phyloP scores from a whole-genome alignment of 2,113 vertebrate species.

The Anthoscopus minutus region DNA sequence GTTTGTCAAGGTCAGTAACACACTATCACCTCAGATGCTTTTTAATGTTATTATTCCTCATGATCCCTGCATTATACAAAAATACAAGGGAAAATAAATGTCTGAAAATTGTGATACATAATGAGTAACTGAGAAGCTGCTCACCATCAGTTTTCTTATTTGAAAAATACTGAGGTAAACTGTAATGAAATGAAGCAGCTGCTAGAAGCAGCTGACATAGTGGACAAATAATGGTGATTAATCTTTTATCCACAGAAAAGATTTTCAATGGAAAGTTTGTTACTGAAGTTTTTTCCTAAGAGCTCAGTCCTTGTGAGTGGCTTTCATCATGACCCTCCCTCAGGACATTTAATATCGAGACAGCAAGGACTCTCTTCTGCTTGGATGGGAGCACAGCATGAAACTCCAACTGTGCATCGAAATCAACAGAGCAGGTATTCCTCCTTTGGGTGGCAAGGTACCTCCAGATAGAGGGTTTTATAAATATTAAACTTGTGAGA shows the following conservation, averaged over 20 bases:
- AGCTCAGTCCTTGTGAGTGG: not conserved
- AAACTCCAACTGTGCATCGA: not conserved
- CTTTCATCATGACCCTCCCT: not conserved
- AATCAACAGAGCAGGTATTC: not conserved
- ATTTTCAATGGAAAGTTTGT: not conserved
- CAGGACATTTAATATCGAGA: not conserved
- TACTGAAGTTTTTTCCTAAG: not conserved
- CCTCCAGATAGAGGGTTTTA: not conserved
- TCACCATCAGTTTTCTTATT: not conserved
- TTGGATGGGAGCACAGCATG: not conserved
- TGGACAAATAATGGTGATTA: not conserved
- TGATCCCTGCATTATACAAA: rapidly evolving
- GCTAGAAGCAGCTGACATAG: not conserved
- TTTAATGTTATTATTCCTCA: not conserved
- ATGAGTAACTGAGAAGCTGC: not conserved
- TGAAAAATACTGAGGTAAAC: not conserved
- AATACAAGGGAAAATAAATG: not conserved
- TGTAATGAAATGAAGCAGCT: not conserved
- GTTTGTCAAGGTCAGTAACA: not conserved
- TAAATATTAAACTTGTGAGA: not conserved
- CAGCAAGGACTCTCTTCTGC: rapidly evolving
- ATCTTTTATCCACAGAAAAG: not conserved
- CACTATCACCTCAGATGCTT: not conserved
- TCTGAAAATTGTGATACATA: not conserved
- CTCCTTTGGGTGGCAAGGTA: not conserved